Conservation (phyloP, 2,888 invertebrate species). For the Athetis lepigone region DNA sequence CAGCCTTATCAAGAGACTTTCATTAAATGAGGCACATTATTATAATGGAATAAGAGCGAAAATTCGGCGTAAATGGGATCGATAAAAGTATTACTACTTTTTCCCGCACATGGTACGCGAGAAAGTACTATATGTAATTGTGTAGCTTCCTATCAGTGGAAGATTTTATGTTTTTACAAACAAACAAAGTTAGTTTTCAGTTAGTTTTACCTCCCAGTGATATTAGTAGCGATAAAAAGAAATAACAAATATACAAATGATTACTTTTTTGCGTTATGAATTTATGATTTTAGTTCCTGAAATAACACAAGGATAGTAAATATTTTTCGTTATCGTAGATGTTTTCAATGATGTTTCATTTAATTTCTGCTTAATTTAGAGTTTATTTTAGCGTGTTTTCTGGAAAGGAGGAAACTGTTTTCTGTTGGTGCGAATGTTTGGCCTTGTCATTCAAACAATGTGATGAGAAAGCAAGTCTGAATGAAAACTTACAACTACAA, state of each 20-base stretch:
- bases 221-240: not conserved
- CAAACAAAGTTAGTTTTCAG: too few relatives aligned
- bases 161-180: not conserved
- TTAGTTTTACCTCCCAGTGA: too few relatives aligned
- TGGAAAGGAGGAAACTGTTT: not conserved
- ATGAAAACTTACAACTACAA: not conserved
- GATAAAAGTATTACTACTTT: not conserved
- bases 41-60: constrained; percentile 11
- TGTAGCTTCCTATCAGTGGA: not conserved
- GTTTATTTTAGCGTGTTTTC: constrained; percentile 11
- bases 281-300: too few relatives aligned
- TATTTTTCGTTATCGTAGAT: constrained; percentile 14
- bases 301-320: constrained; percentile 8
- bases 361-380: not conserved
- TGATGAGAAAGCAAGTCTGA: not conserved
- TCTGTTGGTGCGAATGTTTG: not conserved
- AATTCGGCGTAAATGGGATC: constrained; percentile 3
- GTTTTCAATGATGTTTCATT: constrained; percentile 5
- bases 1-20: constrained; percentile 64
- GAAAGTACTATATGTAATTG: not conserved
- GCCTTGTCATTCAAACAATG: not conserved
- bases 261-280: constrained; percentile 11
- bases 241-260: not conserved
- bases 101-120: not conserved
- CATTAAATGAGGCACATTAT: constrained; percentile 51